These are phyloP conservation scores for Oedothorax gibbosus DNA, from an alignment of 1,140 invertebrate species.

Conservation along the genomic window DNA sequence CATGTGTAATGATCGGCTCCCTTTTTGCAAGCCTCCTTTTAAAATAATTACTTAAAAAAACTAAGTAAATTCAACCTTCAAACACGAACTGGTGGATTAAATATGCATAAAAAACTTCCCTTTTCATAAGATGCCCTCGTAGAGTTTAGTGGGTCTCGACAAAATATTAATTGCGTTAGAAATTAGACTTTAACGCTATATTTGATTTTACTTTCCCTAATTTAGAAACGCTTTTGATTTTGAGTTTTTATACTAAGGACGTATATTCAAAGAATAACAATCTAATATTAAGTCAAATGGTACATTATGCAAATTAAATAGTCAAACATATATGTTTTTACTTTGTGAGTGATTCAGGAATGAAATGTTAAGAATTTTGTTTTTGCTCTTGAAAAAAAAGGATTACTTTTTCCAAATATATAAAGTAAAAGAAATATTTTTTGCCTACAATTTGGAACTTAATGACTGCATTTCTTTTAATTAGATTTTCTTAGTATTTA, in stretches of 20 bases:
- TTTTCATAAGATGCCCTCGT: neutral
- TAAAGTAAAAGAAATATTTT: no score
- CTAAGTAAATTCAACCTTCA: conserved; percentile 1
- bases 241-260: neutral
- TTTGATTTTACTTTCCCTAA: conserved; percentile 14
- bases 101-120: neutral
- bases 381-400: no score
- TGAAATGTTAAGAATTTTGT: no score
- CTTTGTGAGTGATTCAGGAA: no score
- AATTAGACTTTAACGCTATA: conserved; percentile 22
- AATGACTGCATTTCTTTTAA: no score
- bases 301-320: conserved; percentile 25
- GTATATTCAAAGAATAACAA: neutral
- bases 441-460: no score
- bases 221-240: neutral
- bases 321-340: conserved; percentile 1
- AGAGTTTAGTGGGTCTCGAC: neutral
- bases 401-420: no score
- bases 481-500: no score
- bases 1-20: conserved; percentile 24
- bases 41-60: conserved; percentile 39
- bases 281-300: neutral
- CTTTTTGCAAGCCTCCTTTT: neutral
- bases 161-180: conserved; percentile 38
- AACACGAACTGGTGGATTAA: no score